These are phyloP conservation scores for Phalloptychus januarius DNA, from an alignment of 2,797 vertebrate species.

Conservation along the genomic window DNA sequence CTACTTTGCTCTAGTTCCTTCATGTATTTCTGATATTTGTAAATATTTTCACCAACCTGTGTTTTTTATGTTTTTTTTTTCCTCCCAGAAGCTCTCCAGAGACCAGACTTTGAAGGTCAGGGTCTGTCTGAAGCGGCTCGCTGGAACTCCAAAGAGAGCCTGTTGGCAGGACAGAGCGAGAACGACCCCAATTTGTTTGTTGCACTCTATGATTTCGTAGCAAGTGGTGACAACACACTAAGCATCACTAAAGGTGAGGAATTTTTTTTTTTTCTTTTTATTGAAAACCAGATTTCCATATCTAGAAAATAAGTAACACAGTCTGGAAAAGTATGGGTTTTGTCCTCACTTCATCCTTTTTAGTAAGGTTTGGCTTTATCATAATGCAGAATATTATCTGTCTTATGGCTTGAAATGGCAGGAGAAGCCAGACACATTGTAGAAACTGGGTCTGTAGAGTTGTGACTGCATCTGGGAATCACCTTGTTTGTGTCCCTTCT, in stretches of 20 bases:
- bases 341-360: no score
- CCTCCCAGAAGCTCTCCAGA: slow-evolving; percentile 93
- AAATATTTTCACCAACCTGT: slow-evolving; percentile 17
- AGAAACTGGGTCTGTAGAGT: not conserved
- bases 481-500: slow-evolving; percentile 50
- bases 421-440: not conserved
- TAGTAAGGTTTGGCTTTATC: not conserved
- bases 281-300: not conserved
- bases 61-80: slow-evolving; percentile 11
- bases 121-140: slow-evolving; percentile 94
- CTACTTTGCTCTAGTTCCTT: slow-evolving; percentile 15
- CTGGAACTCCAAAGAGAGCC: slow-evolving; percentile 99
- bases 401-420: not conserved
- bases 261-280: not conserved
- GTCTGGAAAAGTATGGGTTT: not conserved
- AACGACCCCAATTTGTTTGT: slow-evolving; percentile 99
- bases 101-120: slow-evolving; percentile 93
- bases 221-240: slow-evolving; percentile 97
- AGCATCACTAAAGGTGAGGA: slow-evolving; percentile 96
- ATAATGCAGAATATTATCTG: not conserved
- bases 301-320: not conserved
- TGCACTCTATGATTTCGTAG: slow-evolving; percentile 97
- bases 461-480: slow-evolving; percentile 44
- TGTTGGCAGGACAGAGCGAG: slow-evolving; percentile 94
- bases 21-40: slow-evolving; percentile 23